Percentiles rank a stretch among this genome's conserved stretches.
phyloP scores from a whole-genome alignment of 2,888 invertebrate genomes.

The Rhogogaster chlorosoma region DNA sequence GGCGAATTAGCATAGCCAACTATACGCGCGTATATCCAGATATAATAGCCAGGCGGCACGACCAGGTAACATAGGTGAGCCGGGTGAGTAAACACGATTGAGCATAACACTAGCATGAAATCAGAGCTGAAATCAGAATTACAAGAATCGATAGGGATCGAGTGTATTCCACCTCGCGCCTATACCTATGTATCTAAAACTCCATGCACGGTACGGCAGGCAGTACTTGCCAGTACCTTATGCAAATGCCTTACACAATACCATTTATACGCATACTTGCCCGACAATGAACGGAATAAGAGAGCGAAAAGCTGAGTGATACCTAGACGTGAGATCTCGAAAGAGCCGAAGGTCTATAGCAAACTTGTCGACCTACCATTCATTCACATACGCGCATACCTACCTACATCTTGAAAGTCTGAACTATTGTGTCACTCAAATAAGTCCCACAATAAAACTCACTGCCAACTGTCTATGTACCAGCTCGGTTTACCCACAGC shows the following conservation, averaged over 20 bases:
- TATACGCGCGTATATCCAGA: neutral
- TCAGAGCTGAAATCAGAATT: conserved; percentile 48
- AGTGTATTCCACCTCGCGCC: neutral
- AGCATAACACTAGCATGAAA: conserved; percentile 50
- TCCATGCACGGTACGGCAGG: neutral
- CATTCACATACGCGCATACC: neutral
- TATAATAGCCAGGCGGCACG: conserved; percentile 3
- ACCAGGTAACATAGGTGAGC: neutral
- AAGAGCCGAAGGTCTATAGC: neutral
- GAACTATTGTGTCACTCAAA: conserved; percentile 17
- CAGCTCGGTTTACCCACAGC: neutral
- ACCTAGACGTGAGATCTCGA: neutral
- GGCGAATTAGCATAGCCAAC: conserved; percentile 22
- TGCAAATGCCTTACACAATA: neutral
- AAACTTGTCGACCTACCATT: conserved; percentile 7
- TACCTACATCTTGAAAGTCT: conserved; percentile 1
- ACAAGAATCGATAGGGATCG: conserved; percentile 45
- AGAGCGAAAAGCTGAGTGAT: neutral
- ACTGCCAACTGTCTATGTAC: neutral
- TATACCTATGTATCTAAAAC: neutral
- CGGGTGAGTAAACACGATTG: conserved; percentile 46
- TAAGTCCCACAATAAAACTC: neutral
- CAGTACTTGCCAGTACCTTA: neutral
- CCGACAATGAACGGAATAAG: neutral
- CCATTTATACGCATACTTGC: neutral